Evolutionary conservation across 2,797 vertebrate genomes (phyloP), one percentile per base, ranked within the genome.

Genomic region (Darevskia mixta): DNA sequence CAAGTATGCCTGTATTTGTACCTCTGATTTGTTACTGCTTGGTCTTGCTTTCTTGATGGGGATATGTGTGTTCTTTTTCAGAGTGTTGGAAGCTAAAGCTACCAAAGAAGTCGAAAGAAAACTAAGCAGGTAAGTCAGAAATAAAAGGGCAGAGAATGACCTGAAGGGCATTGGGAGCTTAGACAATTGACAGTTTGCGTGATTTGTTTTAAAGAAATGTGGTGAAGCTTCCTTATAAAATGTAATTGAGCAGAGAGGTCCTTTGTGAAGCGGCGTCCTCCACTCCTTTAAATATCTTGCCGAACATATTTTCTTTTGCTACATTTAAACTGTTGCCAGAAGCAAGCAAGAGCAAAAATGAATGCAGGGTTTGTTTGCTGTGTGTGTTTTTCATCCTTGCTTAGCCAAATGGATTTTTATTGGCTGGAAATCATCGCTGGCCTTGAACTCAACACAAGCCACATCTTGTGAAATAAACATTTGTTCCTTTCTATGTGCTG

Each of bases 1-100:
- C 82, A 27, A 55, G 8, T 38, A 29, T 8, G 38, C 35, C 35
- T 67, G 8, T 6, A 2, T 71, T 83, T 55, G 83, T 1, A 49
- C 87, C 8, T 79, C 58, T 0, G 32, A 1, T 73, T 79, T 80
- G 69, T 82, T 86, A 89, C 83, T 10, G n/a, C 83, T 73, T 78
- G 38, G 90, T 84, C 85, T 29, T 86, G 85, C 4, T 86, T 90
- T 93, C 92, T 92, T 96, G 93, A 94, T 71, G 1, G 87, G 93
- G 89, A 89, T 90, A 45, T 90, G 61, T 93, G 25, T 92, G 69
- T 38, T 72, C 82, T 0, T 27, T 96, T 98, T 79, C 96, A 98
- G 98, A 98, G 98, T 98, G 97, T 98, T 98, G 98, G 98, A 99
- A 98, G 98, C 98, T 98, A 98, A 98, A 98, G 98, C 98, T 98